Percentiles rank a stretch among this genome's conserved stretches.
Evolutionary conservation across 1,140 invertebrate species (phyloP).

Genomic region (Adelges cooleyi): DNA sequence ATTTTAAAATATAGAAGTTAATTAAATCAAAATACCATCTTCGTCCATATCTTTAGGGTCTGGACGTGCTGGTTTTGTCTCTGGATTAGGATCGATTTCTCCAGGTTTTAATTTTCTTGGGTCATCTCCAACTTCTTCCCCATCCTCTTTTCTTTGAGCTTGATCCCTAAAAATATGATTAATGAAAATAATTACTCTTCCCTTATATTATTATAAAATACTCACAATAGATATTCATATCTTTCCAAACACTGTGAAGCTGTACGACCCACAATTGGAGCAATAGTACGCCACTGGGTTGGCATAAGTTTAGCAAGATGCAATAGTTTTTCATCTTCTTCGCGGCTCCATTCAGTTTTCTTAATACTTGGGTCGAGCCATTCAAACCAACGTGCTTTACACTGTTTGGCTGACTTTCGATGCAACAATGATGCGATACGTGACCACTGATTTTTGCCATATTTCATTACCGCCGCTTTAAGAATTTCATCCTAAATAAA

Average conservation of each 20-base stretch:
- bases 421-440: slow-evolving; percentile 97
- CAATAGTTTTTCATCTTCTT: slow-evolving; percentile 97
- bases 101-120: slow-evolving; percentile 94
- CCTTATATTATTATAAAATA: no score
- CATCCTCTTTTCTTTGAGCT: slow-evolving; percentile 95
- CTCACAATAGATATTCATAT: slow-evolving; percentile 91
- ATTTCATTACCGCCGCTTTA: slow-evolving; percentile 99
- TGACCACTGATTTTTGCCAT: slow-evolving; percentile 99
- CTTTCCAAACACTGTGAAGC: slow-evolving; percentile 96
- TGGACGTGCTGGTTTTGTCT: slow-evolving; percentile 96
- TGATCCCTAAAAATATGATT: slow-evolving; percentile 70
- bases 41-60: slow-evolving; percentile 99
- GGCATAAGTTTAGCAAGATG: slow-evolving; percentile 99
- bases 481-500: slow-evolving; percentile 93
- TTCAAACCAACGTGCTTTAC: slow-evolving; percentile 98
- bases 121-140: slow-evolving; percentile 82
- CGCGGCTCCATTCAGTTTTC: slow-evolving; percentile 99
- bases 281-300: slow-evolving; percentile 98
- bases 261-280: slow-evolving; percentile 95
- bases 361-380: slow-evolving; percentile 99
- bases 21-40: slow-evolving; percentile 58
- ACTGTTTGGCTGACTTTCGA: slow-evolving; percentile 98
- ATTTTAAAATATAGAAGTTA: neutral
- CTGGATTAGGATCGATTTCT: slow-evolving; percentile 99
- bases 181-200: no score